Evolutionary conservation across 1,140 invertebrate species (phyloP), one percentile per base, ranked within the genome.

Genomic region (Zaprionus taronus): DNA sequence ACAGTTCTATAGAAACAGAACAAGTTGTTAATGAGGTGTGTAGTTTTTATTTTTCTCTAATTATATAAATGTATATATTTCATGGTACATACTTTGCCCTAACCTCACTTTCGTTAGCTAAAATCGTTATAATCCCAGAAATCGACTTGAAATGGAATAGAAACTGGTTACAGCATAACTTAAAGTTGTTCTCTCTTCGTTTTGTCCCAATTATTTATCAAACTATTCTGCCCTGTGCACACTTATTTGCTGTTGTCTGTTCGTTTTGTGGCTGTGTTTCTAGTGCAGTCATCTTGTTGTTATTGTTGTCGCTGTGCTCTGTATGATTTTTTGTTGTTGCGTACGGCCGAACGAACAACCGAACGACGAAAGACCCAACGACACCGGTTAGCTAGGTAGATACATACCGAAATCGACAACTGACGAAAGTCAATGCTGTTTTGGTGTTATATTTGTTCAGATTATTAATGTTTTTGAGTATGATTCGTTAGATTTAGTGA

Each of bases 351-450:
- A 58, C 72, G 61, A 53, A 60, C 81, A 61, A 71, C 58, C 60
- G 66, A 72, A 58, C 69, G 55, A 53, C 36, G 7, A 22, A 12
- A 49, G 34, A 55, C 56, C 58, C 1, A 31, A n/a, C 22, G 72
- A 83, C 83, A 83, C 83, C 71, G 76, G 76, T 79, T 80, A 65
- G 71, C 53, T 73, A 75, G 53, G 26, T 81, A 83, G 55, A 83
- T 79, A 83, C 79, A 86, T 62, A 74, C 53, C n/a, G 36, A 82
- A 66, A 70, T 56, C 47, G 55, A 55, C 44, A 44, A 15, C 49
- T 44, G 38, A 15, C 36, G 5, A 44, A 56, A 61, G 20, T 61
- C 56, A 24, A n/a, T 61, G 22, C 51, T 14, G 65, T 58, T 58
- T 56, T 47, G 47, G 47, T 24, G 4, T 51, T 51, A 49, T 7